These are phyloP conservation scores for Amphiprion ocellaris DNA, from an alignment of 2,113 vertebrate species.

Conservation along the genomic window DNA sequence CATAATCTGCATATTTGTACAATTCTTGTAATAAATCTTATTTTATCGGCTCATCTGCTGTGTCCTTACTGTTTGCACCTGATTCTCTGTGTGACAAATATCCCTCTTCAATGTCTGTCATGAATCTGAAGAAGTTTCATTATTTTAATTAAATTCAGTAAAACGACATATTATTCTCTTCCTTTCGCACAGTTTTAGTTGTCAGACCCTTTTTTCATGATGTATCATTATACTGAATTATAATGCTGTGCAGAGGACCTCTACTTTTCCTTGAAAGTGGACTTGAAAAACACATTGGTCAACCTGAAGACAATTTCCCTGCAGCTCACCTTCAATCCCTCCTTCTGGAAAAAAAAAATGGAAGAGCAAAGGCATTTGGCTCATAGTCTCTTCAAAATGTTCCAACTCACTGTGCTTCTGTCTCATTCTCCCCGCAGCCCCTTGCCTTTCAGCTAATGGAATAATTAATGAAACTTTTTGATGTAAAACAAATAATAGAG, in stretches of 20 bases:
- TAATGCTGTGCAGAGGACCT: background rate
- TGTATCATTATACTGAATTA: background rate
- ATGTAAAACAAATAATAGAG: constrained; percentile 81
- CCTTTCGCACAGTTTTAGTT: no score
- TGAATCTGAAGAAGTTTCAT: no score
- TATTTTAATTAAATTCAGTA: no score
- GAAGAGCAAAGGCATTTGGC: constrained; percentile 13
- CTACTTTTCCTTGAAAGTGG: background rate
- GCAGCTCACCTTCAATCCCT: constrained; percentile 48
- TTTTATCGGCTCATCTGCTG: no score
- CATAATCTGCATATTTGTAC: no score
- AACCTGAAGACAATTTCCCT: constrained; percentile 29
- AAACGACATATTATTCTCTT: no score
- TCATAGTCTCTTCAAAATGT: constrained; percentile 26
- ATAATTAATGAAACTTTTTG: constrained; percentile 82
- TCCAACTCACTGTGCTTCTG: constrained; percentile 22
- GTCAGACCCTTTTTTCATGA: no score
- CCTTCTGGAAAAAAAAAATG: constrained; percentile 11
- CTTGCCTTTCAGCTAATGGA: constrained; percentile 67
- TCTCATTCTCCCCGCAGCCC: constrained; percentile 34
- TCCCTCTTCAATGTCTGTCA: no score
- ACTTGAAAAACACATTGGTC: background rate
- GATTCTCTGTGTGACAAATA: no score
- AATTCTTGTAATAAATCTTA: no score
- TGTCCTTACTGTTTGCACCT: no score